phyloP scores from a whole-genome alignment of 2,797 vertebrate genomes.

The Thamnophis elegans region DNA sequence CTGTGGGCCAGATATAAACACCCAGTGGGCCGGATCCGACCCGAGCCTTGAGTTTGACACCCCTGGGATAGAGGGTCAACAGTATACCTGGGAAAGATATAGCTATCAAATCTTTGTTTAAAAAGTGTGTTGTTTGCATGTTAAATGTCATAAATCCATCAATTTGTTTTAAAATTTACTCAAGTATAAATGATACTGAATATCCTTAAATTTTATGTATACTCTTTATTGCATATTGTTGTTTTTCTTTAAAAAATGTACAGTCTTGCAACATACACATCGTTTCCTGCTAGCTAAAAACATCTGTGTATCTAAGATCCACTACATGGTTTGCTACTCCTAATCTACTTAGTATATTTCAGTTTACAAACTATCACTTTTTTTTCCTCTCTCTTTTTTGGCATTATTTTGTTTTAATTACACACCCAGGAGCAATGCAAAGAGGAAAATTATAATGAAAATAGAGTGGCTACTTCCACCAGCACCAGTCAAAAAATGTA shows the following conservation, averaged over 20 bases:
- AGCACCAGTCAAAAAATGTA: conserved; percentile 78
- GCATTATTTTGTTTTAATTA: conserved; percentile 74
- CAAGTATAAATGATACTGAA: background rate
- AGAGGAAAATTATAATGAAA: conserved; percentile 17
- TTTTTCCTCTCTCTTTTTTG: conserved; percentile 66
- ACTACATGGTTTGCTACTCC: conserved; percentile 70
- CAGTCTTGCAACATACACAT: conserved; percentile 77
- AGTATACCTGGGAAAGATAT: background rate
- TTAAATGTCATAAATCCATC: no score
- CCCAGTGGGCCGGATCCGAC: no score
- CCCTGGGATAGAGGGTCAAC: background rate
- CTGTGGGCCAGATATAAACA: no score
- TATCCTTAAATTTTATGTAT: conserved; percentile 14
- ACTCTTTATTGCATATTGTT: conserved; percentile 81
- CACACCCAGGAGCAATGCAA: conserved; percentile 68
- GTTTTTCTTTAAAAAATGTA: conserved; percentile 73
- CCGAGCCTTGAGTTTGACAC: no score
- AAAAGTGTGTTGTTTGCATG: background rate
- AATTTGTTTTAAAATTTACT: background rate
- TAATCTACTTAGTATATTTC: conserved; percentile 72
- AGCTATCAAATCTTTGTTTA: background rate
- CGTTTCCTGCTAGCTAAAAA: conserved; percentile 69
- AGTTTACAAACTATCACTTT: conserved; percentile 76
- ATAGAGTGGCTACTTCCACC: conserved; percentile 75
- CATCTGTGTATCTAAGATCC: conserved; percentile 72